Evolutionary conservation across 2,797 vertebrate genomes (phyloP).

Genomic region (Euphonia xanthogaster): DNA sequence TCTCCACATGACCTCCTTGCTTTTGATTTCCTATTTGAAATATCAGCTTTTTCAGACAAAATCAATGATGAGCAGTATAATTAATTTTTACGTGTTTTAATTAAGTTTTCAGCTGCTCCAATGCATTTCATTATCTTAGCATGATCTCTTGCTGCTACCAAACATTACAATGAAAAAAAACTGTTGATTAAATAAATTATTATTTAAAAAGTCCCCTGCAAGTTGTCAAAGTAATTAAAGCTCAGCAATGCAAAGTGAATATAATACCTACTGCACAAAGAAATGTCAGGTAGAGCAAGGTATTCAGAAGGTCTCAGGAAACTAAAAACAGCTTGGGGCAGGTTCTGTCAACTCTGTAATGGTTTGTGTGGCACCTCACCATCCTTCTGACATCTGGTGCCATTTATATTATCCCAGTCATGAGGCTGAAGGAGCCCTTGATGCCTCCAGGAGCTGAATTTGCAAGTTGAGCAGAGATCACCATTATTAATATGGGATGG

Average conservation of each 20-base stretch:
- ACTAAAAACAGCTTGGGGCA: neutral
- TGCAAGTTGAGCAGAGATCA: neutral
- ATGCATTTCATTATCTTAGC: constrained; percentile 44
- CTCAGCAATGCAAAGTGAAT: neutral
- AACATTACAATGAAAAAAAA: constrained; percentile 6
- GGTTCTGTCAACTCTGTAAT: neutral
- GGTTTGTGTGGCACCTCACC: neutral
- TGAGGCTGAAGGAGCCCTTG: neutral
- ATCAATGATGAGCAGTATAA: constrained; percentile 32
- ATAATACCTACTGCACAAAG: neutral
- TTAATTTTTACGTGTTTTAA: constrained; percentile 67
- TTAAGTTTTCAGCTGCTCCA: constrained; percentile 53
- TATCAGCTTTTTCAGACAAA: constrained; percentile 58
- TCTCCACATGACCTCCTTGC: constrained; percentile 38
- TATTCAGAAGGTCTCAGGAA: neutral
- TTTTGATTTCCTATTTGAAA: constrained; percentile 59
- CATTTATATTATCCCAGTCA: neutral
- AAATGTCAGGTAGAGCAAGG: neutral
- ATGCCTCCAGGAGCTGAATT: neutral
- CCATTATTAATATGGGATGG: neutral
- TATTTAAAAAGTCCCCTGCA: neutral
- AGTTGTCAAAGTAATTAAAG: constrained; percentile 44
- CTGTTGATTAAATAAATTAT: constrained; percentile 36
- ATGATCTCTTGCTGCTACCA: neutral
- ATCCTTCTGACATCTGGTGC: neutral